Evolutionary conservation across 2,113 vertebrate genomes (phyloP).

Genomic region (Neodon shergylaensis): DNA sequence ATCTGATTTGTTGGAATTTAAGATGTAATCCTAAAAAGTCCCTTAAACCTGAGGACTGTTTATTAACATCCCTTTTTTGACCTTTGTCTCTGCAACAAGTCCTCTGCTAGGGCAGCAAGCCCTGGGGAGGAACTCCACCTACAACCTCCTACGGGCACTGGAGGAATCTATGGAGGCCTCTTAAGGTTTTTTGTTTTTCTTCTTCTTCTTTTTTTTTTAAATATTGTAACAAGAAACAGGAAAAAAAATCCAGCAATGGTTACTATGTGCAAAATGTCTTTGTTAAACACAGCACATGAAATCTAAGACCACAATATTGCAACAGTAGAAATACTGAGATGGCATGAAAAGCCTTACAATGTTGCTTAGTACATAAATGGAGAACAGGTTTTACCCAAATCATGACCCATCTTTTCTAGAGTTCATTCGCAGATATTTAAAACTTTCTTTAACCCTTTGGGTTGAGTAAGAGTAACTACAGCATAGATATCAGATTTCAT

Average conservation of each 20-base stretch:
- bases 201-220: not conserved
- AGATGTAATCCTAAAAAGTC: slow-evolving; percentile 91
- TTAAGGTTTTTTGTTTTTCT: not conserved
- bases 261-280: slow-evolving; percentile 27
- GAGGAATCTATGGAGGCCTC: not conserved
- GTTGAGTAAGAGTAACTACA: slow-evolving; percentile 67
- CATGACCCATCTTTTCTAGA: slow-evolving; percentile 65
- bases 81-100: slow-evolving; percentile 86
- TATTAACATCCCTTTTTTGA: slow-evolving; percentile 88
- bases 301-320: slow-evolving; percentile 42
- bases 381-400: slow-evolving; percentile 61
- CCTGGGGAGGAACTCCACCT: not conserved
- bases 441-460: slow-evolving; percentile 67
- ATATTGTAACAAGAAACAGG: slow-evolving; percentile 1
- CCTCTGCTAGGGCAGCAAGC: slow-evolving; percentile 5
- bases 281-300: slow-evolving; percentile 38
- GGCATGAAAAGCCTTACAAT: slow-evolving; percentile 42
- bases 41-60: slow-evolving; percentile 87
- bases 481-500: slow-evolving; percentile 81
- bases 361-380: not conserved
- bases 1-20: slow-evolving; percentile 94
- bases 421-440: slow-evolving; percentile 61
- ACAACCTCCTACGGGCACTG: not conserved
- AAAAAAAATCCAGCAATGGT: not conserved
- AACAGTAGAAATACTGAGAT: slow-evolving; percentile 32